These are phyloP conservation scores for Xanthorhoe designata DNA, from an alignment of 2,888 invertebrate genomes.

Conservation along the genomic window DNA sequence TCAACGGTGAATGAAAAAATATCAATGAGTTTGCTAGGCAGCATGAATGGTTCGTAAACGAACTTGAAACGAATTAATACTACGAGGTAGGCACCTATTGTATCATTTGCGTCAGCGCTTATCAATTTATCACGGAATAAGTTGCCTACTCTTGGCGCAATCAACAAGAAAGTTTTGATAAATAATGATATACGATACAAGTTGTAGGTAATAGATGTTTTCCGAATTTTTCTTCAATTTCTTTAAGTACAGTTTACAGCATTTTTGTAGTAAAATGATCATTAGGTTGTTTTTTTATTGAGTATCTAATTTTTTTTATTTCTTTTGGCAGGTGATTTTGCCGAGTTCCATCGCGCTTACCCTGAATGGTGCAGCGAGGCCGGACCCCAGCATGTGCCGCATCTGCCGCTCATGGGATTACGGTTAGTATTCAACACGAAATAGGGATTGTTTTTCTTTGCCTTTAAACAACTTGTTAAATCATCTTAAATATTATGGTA, in stretches of 20 bases:
- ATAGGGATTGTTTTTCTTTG: slow-evolving; percentile 20
- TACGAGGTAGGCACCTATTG: slow-evolving; percentile 40
- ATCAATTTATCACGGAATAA: slow-evolving; percentile 39
- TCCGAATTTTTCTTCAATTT: too few relatives aligned
- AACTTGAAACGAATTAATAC: slow-evolving; percentile 53
- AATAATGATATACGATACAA: not conserved
- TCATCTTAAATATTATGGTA: too few relatives aligned
- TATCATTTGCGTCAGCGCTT: slow-evolving; percentile 46
- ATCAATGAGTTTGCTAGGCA: slow-evolving; percentile 55
- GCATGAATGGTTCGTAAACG: slow-evolving; percentile 56
- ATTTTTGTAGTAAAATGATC: not conserved
- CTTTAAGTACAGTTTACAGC: too few relatives aligned
- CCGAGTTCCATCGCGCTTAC: slow-evolving; percentile 92
- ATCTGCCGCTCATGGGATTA: slow-evolving; percentile 85
- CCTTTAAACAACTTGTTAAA: too few relatives aligned
- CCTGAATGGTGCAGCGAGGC: slow-evolving; percentile 96
- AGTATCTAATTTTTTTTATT: not conserved
- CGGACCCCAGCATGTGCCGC: slow-evolving; percentile 87
- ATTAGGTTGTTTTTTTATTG: not conserved
- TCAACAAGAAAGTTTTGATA: slow-evolving; percentile 5
- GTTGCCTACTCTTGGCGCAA: slow-evolving; percentile 4
- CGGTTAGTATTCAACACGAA: slow-evolving; percentile 64
- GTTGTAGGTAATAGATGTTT: not conserved
- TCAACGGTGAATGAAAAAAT: slow-evolving; percentile 53
- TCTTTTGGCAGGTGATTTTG: slow-evolving; percentile 90